Conservation (phyloP, 2,888 invertebrate genomes). For the Cantharis rustica region DNA sequence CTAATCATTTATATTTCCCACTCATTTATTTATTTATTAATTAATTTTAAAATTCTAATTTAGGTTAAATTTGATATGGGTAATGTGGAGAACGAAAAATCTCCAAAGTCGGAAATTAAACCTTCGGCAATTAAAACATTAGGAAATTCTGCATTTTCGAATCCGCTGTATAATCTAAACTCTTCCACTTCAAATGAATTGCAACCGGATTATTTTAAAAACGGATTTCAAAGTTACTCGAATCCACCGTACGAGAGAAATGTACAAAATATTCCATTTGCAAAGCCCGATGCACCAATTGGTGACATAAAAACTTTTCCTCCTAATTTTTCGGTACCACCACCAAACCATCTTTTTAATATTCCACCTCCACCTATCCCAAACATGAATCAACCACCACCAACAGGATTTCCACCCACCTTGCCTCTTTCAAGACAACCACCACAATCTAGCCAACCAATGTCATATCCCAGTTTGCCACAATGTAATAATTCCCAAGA, state of each 20-base stretch:
- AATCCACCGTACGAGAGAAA: constrained; percentile 25
- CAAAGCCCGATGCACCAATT: constrained; percentile 25
- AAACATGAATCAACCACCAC: constrained; percentile 14
- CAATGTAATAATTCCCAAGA: constrained; percentile 20
- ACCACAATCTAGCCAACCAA: constrained; percentile 6
- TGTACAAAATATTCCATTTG: constrained; percentile 24
- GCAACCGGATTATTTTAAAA: constrained; percentile 22
- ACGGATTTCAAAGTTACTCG: constrained; percentile 18
- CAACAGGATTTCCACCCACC: constrained; percentile 12
- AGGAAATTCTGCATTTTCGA: constrained; percentile 27
- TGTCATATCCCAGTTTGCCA: constrained; percentile 14
- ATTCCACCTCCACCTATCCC: constrained; percentile 2
- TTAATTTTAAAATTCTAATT: not conserved
- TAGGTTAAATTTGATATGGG: constrained; percentile 54
- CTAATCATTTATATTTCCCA: not conserved
- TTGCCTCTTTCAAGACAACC: not conserved
- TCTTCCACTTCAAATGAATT: constrained; percentile 20
- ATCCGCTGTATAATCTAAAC: constrained; percentile 32
- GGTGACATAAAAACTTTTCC: constrained; percentile 28
- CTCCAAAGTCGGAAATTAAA: constrained; percentile 30
- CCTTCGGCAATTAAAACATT: constrained; percentile 19
- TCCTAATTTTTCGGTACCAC: constrained; percentile 27
- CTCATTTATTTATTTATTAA: not conserved
- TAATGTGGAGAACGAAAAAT: constrained; percentile 42
- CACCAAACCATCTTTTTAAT: constrained; percentile 11